A percentile compares a stretch with the other conserved stretches of the same genome.
Evolutionary conservation across 2,888 invertebrate genomes (phyloP).

Genomic region (Meta bourneti): DNA sequence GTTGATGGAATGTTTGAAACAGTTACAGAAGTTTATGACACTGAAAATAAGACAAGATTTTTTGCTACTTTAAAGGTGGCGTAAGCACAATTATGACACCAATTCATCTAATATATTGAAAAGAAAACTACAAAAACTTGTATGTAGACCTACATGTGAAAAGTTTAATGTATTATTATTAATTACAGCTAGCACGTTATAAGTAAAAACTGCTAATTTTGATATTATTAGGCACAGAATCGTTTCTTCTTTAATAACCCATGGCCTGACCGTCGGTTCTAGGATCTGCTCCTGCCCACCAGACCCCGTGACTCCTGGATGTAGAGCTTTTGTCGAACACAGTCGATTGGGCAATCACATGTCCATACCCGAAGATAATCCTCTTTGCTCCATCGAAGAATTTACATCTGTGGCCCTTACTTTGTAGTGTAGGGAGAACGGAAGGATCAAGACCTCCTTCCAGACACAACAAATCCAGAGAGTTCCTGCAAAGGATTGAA

Average conservation of each 20-base stretch:
- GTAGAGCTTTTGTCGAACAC: slow-evolving; percentile 37
- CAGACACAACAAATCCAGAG: slow-evolving; percentile 37
- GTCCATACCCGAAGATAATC: slow-evolving; percentile 80
- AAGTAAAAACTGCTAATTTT: no score
- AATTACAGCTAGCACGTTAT: not conserved
- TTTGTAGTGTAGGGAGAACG: slow-evolving; percentile 26
- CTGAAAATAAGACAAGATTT: no score
- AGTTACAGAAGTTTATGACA: no score
- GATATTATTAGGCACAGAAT: not conserved
- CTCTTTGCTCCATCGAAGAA: slow-evolving; percentile 77
- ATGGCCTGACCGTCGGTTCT: slow-evolving; percentile 50
- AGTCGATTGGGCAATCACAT: slow-evolving; percentile 79
- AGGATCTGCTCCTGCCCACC: slow-evolving; percentile 67
- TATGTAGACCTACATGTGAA: no score
- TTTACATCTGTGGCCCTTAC: slow-evolving; percentile 43
- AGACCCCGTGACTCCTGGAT: not conserved
- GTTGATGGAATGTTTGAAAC: no score
- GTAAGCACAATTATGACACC: no score
- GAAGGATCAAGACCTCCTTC: slow-evolving; percentile 62
- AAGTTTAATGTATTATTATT: not conserved
- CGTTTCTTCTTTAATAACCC: slow-evolving; percentile 37
- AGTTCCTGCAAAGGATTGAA: slow-evolving; percentile 26
- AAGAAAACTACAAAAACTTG: no score
- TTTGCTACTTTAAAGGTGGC: no score
- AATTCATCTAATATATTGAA: no score